These are phyloP conservation scores for Dasyurus viverrinus DNA, from an alignment of 2,113 vertebrate species.

Conservation along the genomic window DNA sequence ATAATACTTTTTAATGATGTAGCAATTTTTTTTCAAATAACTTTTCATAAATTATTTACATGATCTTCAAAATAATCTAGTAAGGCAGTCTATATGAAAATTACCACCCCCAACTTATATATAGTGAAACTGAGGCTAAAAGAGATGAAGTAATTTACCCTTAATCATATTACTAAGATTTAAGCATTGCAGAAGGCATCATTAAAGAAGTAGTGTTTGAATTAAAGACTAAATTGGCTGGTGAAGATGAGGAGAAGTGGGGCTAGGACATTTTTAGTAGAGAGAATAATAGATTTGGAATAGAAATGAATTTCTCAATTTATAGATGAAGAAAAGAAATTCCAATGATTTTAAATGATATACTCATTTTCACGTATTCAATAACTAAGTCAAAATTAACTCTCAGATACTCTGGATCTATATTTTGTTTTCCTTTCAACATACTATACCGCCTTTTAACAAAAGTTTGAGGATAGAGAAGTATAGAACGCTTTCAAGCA, in stretches of 20 bases:
- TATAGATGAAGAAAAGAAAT: neutral
- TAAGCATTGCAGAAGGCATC: neutral
- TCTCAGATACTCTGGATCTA: neutral
- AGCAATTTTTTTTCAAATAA: neutral
- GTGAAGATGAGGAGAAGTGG: neutral
- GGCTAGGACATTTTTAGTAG: neutral
- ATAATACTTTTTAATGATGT: neutral
- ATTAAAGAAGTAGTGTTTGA: neutral
- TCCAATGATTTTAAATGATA: neutral
- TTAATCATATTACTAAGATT: neutral
- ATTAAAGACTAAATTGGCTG: neutral
- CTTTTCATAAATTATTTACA: neutral
- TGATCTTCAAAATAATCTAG: neutral
- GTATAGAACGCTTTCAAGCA: neutral
- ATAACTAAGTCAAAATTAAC: neutral
- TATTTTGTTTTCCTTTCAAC: neutral
- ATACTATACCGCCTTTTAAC: neutral
- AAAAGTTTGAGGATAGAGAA: neutral
- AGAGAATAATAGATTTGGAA: neutral
- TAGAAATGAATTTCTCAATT: neutral
- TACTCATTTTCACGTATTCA: neutral
- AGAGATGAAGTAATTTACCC: neutral
- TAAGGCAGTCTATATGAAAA: neutral
- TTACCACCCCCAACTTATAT: neutral
- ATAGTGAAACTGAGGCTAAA: neutral